These are phyloP conservation scores for Drosophila heteroneura DNA, from an alignment of 2,888 invertebrate species.

Conservation along the genomic window DNA sequence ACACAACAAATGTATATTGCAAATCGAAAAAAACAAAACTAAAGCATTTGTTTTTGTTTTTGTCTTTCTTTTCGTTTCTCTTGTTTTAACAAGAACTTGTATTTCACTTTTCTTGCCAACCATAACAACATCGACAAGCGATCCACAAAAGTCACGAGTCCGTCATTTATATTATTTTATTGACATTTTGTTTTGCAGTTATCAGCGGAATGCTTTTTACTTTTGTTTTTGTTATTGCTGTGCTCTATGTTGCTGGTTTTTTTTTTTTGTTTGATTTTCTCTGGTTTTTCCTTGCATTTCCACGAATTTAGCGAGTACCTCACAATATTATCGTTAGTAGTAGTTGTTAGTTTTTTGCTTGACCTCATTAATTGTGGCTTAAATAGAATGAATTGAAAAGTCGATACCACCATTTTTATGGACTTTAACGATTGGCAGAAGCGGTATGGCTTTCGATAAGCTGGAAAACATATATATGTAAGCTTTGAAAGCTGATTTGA, in stretches of 20 bases:
- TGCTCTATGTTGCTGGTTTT: slow-evolving; percentile 3
- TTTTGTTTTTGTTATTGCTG: slow-evolving; percentile 5
- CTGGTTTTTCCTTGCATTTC: slow-evolving; percentile 16
- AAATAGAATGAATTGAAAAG: not conserved
- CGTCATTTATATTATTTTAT: slow-evolving; percentile 78
- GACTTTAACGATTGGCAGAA: not conserved
- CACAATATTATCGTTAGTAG: not conserved
- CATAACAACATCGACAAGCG: slow-evolving; percentile 31
- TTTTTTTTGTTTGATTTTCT: slow-evolving; percentile 14
- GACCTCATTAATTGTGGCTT: not conserved
- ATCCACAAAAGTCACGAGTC: slow-evolving; percentile 73
- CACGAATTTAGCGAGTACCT: not conserved
- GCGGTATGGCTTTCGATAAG: not conserved
- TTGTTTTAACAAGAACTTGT: slow-evolving; percentile 20
- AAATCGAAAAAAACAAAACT: slow-evolving; percentile 38
- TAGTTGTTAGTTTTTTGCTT: not conserved
- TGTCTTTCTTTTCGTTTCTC: slow-evolving; percentile 14
- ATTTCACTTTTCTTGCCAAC: slow-evolving; percentile 47
- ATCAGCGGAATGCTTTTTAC: slow-evolving; percentile 58
- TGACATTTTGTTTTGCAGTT: slow-evolving; percentile 66
- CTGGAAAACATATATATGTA: not conserved
- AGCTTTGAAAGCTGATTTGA: slow-evolving; percentile 4
- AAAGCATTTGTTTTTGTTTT: slow-evolving; percentile 21
- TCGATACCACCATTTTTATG: not conserved
- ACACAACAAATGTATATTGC: slow-evolving; percentile 51